Evolutionary conservation across 2,113 vertebrate species (phyloP), one percentile per base, ranked within the genome.

Genomic region (Cyphomyrus plagiostoma): DNA sequence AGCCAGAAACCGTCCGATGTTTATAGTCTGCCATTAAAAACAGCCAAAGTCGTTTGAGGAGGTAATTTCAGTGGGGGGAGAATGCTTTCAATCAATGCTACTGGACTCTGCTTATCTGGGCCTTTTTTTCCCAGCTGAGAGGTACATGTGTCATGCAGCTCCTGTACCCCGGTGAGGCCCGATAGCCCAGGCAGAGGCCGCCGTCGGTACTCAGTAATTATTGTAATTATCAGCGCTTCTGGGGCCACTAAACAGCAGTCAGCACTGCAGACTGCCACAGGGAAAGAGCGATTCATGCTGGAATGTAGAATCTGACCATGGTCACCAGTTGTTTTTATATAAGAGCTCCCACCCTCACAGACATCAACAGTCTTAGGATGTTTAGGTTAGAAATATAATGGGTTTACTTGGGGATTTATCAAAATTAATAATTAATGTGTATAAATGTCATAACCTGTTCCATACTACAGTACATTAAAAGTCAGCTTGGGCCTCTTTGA

Each of bases 121-220:
- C 52, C 50, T 83, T 35, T 42, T 42, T 35, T 23, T 53, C 62
- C 62, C 19, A 21, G 74, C 3, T 21, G 30, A 84, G 48, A 6
- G 42, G 52, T 80, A 7, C 4, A 21, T 1, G 17, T 42, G 93
- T 94, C 94, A 94, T 94, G 94, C 93, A 92, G 92, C 95, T 93
- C 80, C 91, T 89, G 89, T 30, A 91, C 94, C 94, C 95, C 93
- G 93, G 93, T 93, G 93, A 92, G 93, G n/a, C 91, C 93, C 46
- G 4, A 85, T 62, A 56, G 83, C 94, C 94, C 94, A n/a, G 93
- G 95, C 95, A 95, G 95, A 95, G 93, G 94, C 94, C 93, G 95
- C 95, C 95, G 96, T 96, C 96, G 96, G 95, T 95, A 95, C 94
- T 93, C 93, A 93, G 94, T 97, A 95, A 97, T 97, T 96, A 97